Evolutionary conservation across 2,888 invertebrate genomes (phyloP), one percentile per base, ranked within the genome.

Genomic region (Drosophila testacea): DNA sequence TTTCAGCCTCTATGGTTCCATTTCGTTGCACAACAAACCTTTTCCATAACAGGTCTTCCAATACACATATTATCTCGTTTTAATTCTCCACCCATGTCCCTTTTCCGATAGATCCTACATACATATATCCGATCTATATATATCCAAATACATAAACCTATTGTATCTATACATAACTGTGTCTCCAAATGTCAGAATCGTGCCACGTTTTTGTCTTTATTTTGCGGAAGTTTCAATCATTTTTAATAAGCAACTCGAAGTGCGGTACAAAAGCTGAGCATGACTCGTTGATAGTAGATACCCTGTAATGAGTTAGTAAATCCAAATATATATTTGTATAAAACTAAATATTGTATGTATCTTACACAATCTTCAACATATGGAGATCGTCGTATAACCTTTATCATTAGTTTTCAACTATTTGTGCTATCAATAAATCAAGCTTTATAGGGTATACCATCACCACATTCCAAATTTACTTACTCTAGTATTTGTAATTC

Each of bases 201-300:
- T 44, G 36, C 9, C 30, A 11, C 10, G 41, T 22, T 56, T 50
- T 55, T 46, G 41, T 54, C 28, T 42, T 39, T 44, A 11, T 51
- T 42, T 39, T 65, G 72, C 85, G 83, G 86, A 83, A 88, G 83
- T 85, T 77, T 79, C 80, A 85, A 83, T 83, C 86, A 63, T 82
- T 79, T 82, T 88, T 73, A 88, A 83, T 84, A 64, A 84, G 77
- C 59, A 39, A 42, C 36, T 6, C 6, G 4, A 1, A 57, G 16
- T 16, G 5, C 28, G 9, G 11, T n/a, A 7, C 6, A 5, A 13
- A 32, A 11, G 7, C 9, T 13, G 9, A 13, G n/a, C 28, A 22
- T 32, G 42, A 51, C 60, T 34, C 5, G 4, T 4, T 10, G 36
- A 50, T 70, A 28, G 47, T 39, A 39, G 22, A 22, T 22, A 22